Base-by-base conservation (phyloP, 2,888 invertebrate species). In the Glaucopsyche alexis region DNA sequence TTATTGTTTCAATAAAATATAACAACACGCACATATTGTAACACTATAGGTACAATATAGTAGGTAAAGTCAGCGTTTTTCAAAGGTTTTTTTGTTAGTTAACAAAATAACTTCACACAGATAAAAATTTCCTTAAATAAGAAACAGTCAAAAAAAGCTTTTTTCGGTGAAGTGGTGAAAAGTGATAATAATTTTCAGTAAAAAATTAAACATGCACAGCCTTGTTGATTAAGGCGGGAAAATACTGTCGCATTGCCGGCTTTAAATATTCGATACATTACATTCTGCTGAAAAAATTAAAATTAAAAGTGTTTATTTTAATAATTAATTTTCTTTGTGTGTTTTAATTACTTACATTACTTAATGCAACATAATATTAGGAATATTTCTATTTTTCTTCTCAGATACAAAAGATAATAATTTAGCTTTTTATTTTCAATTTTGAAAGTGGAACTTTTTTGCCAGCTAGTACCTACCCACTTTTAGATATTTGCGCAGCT, bases 211-310 rank as follows among this genome's bases (percentile, higher is more conserved):
- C 14, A 69, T 49, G 29, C 16, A 67, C 55, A 55, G 11, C 19
- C 55, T 19, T 60, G 60, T 60, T 60, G 60, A 60, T 60, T 60
- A 60, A 60, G 60, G 60, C 60, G 60, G 60, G 60, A 60, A 60
- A 60, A 60, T 60, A 60, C 13, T 60, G 60, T 60, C 60, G 60
- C 60, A 60, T 60, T 60, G 60, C 60, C 60, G 29, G 38, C 29
- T 60, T 60, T 60, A 60, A 60, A 60, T 60, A 60, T 60, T 60
- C 60, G 60, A 60, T 29, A 60, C 60, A 60, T 60, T 60, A 38
- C 60, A 60, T 38, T 29, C 29, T 38, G 29, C 29, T 7, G 29
- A 14, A 60, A 60, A 60, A 60, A 38, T 14, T 60, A 38, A 29
- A 60, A 29, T 60, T 29, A 60, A 60, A 9, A 19, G 16, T 55